Conservation (phyloP, 2,797 vertebrate species). For the Cuniculus paca region DNA sequence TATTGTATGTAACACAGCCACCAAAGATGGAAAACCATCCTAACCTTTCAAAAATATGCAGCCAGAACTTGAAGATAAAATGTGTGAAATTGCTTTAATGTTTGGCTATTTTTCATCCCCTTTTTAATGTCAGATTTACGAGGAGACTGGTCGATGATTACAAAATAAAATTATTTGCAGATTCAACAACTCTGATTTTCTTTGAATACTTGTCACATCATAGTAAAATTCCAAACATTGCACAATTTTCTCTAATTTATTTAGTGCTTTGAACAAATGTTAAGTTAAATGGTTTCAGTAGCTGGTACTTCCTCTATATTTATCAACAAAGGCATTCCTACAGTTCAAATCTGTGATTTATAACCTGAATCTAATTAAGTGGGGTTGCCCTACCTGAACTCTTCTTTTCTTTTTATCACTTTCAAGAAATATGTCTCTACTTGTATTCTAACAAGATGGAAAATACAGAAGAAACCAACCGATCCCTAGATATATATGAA, state of each 20-base stretch:
- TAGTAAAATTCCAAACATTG: slow-evolving; percentile 48
- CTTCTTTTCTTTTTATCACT: background rate
- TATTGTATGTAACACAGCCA: background rate
- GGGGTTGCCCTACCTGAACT: background rate
- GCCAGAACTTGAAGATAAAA: slow-evolving; percentile 18
- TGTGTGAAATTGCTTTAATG: background rate
- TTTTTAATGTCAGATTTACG: slow-evolving; percentile 32
- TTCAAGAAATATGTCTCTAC: slow-evolving; percentile 46
- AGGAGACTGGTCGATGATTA: background rate
- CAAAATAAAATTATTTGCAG: slow-evolving; percentile 19
- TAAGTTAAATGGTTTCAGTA: background rate
- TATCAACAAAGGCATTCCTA: slow-evolving; percentile 27
- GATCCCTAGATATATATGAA: too few species aligned
- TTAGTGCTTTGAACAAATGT: slow-evolving; percentile 54
- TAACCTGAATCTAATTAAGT: slow-evolving; percentile 46
- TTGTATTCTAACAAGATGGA: too few species aligned
- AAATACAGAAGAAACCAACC: too few species aligned
- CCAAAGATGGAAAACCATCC: background rate
- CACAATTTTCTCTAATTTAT: slow-evolving; percentile 23
- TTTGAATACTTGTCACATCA: slow-evolving; percentile 33
- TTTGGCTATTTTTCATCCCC: background rate
- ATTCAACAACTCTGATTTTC: slow-evolving; percentile 25
- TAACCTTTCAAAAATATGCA: background rate
- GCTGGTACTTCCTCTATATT: background rate
- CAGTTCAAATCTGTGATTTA: background rate